phyloP scores from a whole-genome alignment of 2,888 invertebrate genomes.

The Buathra laborator region DNA sequence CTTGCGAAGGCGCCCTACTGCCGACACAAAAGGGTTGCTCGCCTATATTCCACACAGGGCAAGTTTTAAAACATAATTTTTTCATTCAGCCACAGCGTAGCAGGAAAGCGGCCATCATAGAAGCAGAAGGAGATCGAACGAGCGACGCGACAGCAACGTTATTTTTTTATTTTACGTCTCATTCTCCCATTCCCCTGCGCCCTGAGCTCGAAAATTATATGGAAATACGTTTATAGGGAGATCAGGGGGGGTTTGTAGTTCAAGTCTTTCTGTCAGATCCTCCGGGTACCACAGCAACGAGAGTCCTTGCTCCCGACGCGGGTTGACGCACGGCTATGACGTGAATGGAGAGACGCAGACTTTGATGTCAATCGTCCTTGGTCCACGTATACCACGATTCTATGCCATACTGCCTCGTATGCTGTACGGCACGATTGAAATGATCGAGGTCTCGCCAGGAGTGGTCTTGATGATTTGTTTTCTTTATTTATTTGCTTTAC shows the following conservation, averaged over 20 bases:
- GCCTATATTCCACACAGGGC: conserved; percentile 63
- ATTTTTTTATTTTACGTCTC: conserved; percentile 51
- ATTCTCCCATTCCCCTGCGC: conserved; percentile 71
- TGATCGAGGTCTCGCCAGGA: conserved; percentile 42
- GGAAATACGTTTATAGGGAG: conserved; percentile 30
- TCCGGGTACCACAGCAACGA: conserved; percentile 35
- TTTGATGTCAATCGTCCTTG: conserved; percentile 71
- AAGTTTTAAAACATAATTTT: conserved; percentile 71
- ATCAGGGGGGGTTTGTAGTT: conserved; percentile 39
- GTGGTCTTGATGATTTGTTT: conserved; percentile 37
- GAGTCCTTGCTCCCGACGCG: conserved; percentile 63
- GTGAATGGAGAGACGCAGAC: conserved; percentile 64
- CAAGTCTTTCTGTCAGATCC: conserved; percentile 36
- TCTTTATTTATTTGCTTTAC: conserved; percentile 29
- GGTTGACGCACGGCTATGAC: conserved; percentile 66
- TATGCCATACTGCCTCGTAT: neutral
- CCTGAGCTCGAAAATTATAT: conserved; percentile 60
- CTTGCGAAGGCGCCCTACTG: conserved; percentile 80
- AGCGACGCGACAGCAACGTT: conserved; percentile 63
- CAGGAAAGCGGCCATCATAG: conserved; percentile 84
- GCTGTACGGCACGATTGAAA: conserved; percentile 43
- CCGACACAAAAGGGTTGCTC: conserved; percentile 82
- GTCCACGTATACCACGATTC: conserved; percentile 29
- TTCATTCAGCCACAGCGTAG: conserved; percentile 65
- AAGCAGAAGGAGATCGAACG: conserved; percentile 64